Evolutionary conservation across 2,888 invertebrate species (phyloP).

Genomic region (Parnassius orleans): DNA sequence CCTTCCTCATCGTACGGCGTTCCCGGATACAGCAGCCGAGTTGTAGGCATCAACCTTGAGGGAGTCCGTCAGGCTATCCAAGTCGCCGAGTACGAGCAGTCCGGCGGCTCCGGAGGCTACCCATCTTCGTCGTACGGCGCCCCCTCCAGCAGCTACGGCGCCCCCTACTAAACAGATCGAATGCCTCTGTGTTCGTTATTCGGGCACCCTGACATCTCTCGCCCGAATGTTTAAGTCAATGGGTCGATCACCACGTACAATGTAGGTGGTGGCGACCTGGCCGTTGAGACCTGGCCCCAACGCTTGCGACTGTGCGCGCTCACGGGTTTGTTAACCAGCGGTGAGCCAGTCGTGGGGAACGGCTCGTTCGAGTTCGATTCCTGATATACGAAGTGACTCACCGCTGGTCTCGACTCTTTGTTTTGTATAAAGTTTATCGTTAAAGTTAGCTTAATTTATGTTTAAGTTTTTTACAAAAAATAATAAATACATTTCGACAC

Average conservation of each 20-base stretch:
- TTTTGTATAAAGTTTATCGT: slow-evolving; percentile 75
- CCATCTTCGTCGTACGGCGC: slow-evolving; percentile 79
- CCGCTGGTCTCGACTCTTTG: slow-evolving; percentile 66
- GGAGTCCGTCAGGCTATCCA: slow-evolving; percentile 93
- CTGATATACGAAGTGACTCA: slow-evolving; percentile 61
- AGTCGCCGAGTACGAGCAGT: slow-evolving; percentile 91
- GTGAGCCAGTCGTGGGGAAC: slow-evolving; percentile 60
- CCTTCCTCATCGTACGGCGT: slow-evolving; percentile 83
- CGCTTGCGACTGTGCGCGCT: slow-evolving; percentile 79
- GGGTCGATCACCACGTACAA: slow-evolving; percentile 70
- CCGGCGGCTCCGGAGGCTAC: slow-evolving; percentile 63
- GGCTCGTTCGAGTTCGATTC: slow-evolving; percentile 5
- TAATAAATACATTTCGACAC: slow-evolving; percentile 81
- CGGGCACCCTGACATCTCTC: slow-evolving; percentile 52
- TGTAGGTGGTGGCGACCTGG: slow-evolving; percentile 69
- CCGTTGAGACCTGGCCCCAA: slow-evolving; percentile 59
- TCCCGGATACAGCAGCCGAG: slow-evolving; percentile 83
- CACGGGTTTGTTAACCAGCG: slow-evolving; percentile 63
- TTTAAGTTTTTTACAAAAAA: slow-evolving; percentile 72
- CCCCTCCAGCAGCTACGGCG: slow-evolving; percentile 87
- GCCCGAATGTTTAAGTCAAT: slow-evolving; percentile 62
- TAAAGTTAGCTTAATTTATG: slow-evolving; percentile 72
- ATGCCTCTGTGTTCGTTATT: slow-evolving; percentile 53
- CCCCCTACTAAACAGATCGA: slow-evolving; percentile 75
- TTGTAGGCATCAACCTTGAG: slow-evolving; percentile 92